Evolutionary conservation across 2,888 invertebrate species (phyloP), one percentile per base, ranked within the genome.

Genomic region (Atethmia centrago): DNA sequence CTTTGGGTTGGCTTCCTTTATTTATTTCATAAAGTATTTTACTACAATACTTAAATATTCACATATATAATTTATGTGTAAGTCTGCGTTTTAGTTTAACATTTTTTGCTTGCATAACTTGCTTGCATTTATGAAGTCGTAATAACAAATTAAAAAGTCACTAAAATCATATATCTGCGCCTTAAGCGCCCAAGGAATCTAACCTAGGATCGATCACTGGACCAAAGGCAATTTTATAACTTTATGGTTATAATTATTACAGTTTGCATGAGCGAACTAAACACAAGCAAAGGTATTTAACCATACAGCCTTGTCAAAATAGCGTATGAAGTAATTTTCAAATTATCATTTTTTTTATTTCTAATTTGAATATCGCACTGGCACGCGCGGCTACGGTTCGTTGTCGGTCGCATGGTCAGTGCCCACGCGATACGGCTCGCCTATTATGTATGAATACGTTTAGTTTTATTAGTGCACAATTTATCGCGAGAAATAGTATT

Each of bases 381-480:
- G 64, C 84, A 80, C 85, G 79, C 67, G 70, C 69, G 5, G n/a
- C n/a, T 25, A 16, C 71, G 84, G 84, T 77, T 80, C 80, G 84
- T 42, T 65, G 77, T 71, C 69, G 68, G 68, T 67, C 67, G 66
- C 56, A 72, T 77, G 84, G 86, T 76, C 86, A 79, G 72, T 84
- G 86, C 58, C 55, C 84, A 85, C 55, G 66, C 84, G 84, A 77
- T 77, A 28, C 79, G 66, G 80, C 59, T 81, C 75, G 84, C 36
- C 40, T 51, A 31, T 65, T 67, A 64, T 56, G 47, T 78, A 53
- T 74, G 65, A 78, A 69, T 73, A 61, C 84, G 69, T 67, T 79
- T 70, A 79, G 40, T 74, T 73, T 59, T 69, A 80, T 58, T 69
- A 49, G 36, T 58, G 59, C 42, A 7, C 7, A 28, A 56, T 40